Evolutionary conservation across 1,140 invertebrate genomes (phyloP).

Genomic region (fruit fly (Drosophila melanogaster)): DNA sequence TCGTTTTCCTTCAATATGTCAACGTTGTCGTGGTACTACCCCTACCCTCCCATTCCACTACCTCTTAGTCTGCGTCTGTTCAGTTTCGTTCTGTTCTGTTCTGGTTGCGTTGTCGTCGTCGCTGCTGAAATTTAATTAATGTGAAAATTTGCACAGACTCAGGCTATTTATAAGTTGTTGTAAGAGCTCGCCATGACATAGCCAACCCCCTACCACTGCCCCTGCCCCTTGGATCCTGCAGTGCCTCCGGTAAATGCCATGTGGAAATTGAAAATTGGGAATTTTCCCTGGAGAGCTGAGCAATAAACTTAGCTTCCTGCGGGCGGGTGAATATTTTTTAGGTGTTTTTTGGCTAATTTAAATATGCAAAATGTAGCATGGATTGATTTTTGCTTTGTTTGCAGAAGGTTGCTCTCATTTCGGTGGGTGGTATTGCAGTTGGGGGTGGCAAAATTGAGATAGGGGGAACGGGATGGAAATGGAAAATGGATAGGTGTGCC

Average conservation of each 20-base stretch:
- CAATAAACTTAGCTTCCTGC: conserved; percentile 5
- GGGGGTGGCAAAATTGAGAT: not conserved
- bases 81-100: conserved; percentile 10
- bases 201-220: conserved; percentile 28
- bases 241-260: conserved; percentile 35
- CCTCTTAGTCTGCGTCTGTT: conserved; percentile 11
- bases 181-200: conserved; percentile 69
- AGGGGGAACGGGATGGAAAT: conserved; percentile 1
- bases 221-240: not conserved
- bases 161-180: conserved; percentile 82
- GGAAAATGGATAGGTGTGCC: conserved; percentile 36
- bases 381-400: conserved; percentile 51
- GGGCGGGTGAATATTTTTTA: conserved; percentile 13
- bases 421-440: conserved; percentile 6
- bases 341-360: conserved; percentile 34
- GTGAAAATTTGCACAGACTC: conserved; percentile 84
- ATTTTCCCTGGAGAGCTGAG: conserved; percentile 31
- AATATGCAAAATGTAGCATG: conserved; percentile 52
- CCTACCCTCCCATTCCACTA: not conserved
- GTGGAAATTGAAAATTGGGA: conserved; percentile 48
- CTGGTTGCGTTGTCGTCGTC: conserved; percentile 54
- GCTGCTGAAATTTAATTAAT: conserved; percentile 82
- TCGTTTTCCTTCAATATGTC: conserved; percentile 84
- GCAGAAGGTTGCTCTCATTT: conserved; percentile 33
- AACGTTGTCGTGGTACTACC: conserved; percentile 55